Percentiles rank a stretch among this genome's conserved stretches.
phyloP scores from a whole-genome alignment of 2,113 vertebrate genomes.

The Oxyura jamaicensis region DNA sequence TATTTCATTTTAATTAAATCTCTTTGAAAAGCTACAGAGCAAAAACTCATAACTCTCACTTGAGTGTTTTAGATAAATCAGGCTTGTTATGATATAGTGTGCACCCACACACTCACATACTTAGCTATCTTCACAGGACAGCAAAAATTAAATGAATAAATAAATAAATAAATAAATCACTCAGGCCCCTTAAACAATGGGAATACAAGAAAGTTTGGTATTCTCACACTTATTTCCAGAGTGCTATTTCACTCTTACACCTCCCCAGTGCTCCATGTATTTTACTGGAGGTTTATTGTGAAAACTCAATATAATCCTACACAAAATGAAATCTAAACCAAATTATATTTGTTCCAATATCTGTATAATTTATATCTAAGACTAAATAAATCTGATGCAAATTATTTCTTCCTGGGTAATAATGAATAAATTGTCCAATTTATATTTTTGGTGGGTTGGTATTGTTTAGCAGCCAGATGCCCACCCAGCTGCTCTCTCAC shows the following conservation, averaged over 20 bases:
- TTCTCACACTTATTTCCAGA: conserved; percentile 22
- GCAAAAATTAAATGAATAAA: conserved; percentile 9
- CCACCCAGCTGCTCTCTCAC: background rate
- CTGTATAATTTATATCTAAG: background rate
- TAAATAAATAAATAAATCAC: background rate
- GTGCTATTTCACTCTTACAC: background rate
- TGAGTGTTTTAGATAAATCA: conserved; percentile 22
- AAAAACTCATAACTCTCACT: conserved; percentile 26
- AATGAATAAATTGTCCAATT: background rate
- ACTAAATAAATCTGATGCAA: background rate
- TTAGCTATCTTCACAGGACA: background rate
- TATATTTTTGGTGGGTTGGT: background rate
- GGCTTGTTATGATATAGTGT: background rate
- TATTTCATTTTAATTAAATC: conserved; percentile 62
- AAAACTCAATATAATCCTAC: background rate
- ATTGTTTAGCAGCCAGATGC: background rate
- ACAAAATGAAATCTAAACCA: background rate
- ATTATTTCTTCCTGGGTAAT: background rate
- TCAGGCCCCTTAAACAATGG: background rate
- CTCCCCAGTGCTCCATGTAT: background rate
- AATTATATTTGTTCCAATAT: background rate
- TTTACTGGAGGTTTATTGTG: background rate
- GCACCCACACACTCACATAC: background rate
- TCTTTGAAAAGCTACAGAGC: conserved; percentile 19
- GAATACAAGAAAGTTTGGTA: background rate